Evolutionary conservation across 2,888 invertebrate genomes (phyloP).

Genomic region (Phengaris arion): DNA sequence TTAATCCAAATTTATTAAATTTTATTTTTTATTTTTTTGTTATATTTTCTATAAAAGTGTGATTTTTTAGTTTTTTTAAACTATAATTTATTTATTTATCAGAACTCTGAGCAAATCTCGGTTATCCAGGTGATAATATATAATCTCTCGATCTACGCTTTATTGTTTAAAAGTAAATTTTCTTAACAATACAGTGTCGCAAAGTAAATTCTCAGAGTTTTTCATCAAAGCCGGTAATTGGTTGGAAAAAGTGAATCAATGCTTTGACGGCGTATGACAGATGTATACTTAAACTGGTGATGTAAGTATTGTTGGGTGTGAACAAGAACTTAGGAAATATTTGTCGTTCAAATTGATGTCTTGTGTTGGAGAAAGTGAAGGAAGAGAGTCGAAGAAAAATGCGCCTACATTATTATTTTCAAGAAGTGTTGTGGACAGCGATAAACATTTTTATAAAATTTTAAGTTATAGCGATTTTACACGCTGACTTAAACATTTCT

Average conservation of each 20-base stretch:
- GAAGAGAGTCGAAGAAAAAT: background rate
- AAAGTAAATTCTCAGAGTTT: constrained; percentile 45
- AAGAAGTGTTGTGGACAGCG: background rate
- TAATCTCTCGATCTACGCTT: background rate
- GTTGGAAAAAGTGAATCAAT: constrained; percentile 37
- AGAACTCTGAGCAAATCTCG: too few relatives aligned
- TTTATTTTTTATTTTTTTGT: too few relatives aligned
- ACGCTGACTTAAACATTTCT: too few relatives aligned
- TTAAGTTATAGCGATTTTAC: too few relatives aligned
- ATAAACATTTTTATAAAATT: too few relatives aligned
- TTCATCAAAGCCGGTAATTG: constrained; percentile 32
- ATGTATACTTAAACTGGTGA: constrained; percentile 23
- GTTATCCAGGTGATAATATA: background rate
- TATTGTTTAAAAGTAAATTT: background rate
- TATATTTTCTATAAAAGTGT: too few relatives aligned
- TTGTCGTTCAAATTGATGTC: background rate
- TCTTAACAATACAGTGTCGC: constrained; percentile 54
- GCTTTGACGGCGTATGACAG: constrained; percentile 23
- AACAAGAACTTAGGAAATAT: constrained; percentile 26
- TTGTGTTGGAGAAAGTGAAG: background rate
- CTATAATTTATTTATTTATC: too few relatives aligned
- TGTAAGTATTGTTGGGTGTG: constrained; percentile 7
- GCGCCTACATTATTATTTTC: too few relatives aligned
- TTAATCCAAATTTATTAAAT: too few relatives aligned
- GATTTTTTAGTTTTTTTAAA: too few relatives aligned